Base-by-base conservation (phyloP, 2,113 vertebrate species). In the Tragulus kanchil region DNA sequence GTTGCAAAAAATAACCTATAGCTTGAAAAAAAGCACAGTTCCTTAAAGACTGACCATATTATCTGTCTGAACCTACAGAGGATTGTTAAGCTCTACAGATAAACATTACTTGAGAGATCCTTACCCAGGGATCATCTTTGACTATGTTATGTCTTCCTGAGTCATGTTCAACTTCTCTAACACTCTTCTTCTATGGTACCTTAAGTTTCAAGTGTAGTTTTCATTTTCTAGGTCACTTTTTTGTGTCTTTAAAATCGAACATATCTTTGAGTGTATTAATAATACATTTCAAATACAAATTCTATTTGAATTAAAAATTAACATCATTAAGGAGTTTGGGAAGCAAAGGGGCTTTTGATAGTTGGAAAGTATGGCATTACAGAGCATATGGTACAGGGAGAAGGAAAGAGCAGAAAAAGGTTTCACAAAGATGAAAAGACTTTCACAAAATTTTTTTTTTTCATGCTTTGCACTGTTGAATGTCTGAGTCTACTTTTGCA, bases 261-360 rank as follows among this genome's bases (percentile, higher is more conserved):
- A 59, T 4, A n/a, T 28, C 36, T 96, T 64, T 31, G 50, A 78
- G 21, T 67, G 77, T 71, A 8, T 82, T 82, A 93, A 88, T 77
- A 69, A 81, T 87, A 14, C 52, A 64, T 87, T 93, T 92, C 54
- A 81, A 67, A 56, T 50, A 54, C n/a, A 31, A 36, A 52, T 13
- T 56, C 8, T 85, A 67, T 79, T 62, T 86, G 61, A 96, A 85
- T 93, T 2, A 82, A 83, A 94, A 65, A 77, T 92, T 48, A 85
- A 62, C 45, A n/a, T 36, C 79, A 64, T 58, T 75, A 81, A 10
- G 50, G 78, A 90, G 58, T 91, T 78, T 65, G 25, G 31, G 21
- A 90, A 88, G 88, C 75, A 36, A 26, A 8, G 31, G 12, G 19
- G 52, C 17, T 87, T 50, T 0, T 3, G n/a, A 26, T 50, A n/a